Evolutionary conservation across 35 echinoderm and acorn worm genomes (phyloP).

Genomic region (Heliocidaris tuberculata): DNA sequence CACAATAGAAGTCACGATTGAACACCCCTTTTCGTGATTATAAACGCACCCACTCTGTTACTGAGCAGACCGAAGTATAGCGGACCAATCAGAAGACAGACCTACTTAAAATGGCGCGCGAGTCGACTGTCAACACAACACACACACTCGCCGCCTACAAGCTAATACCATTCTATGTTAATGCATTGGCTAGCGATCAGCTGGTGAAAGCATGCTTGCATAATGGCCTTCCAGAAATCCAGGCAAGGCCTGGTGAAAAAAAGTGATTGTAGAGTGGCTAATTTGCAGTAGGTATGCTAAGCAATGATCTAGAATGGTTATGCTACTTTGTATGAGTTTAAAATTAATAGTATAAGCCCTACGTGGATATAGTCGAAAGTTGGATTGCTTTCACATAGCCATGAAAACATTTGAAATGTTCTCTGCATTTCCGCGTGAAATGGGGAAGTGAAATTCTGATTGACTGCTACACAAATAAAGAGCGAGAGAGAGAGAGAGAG

Average conservation of each 20-base stretch:
- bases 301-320: background rate
- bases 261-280: background rate
- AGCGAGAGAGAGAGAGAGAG: too few relatives aligned
- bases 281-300: background rate
- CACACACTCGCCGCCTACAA: background rate
- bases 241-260: background rate
- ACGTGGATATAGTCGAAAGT: too few relatives aligned
- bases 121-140: background rate
- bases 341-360: too few relatives aligned
- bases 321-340: too few relatives aligned
- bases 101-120: background rate
- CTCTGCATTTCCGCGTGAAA: too few relatives aligned
- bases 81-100: background rate
- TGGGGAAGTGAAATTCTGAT: too few relatives aligned
- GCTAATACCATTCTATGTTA: background rate
- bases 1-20: background rate
- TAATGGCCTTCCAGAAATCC: background rate
- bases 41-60: constrained; percentile 4
- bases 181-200: background rate
- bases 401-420: too few relatives aligned
- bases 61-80: background rate
- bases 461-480: too few relatives aligned
- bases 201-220: constrained; percentile 5
- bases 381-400: too few relatives aligned
- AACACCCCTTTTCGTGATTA: background rate